Evolutionary conservation across 1,140 invertebrate genomes (phyloP).

Genomic region (Rhyacophila brunnea): DNA sequence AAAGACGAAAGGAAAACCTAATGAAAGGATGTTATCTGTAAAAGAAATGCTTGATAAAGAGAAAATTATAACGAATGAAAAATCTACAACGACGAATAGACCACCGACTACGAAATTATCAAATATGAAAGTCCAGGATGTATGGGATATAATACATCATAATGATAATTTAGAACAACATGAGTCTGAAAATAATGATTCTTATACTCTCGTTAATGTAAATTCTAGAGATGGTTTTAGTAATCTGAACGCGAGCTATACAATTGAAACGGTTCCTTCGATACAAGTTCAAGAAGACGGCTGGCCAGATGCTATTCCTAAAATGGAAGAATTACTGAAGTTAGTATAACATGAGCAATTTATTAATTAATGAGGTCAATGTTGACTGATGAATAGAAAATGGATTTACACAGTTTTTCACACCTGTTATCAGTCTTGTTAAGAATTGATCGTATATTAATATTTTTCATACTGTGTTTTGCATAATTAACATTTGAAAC

Average conservation of each 20-base stretch:
- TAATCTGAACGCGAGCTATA: neutral
- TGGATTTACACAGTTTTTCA: too few relatives aligned
- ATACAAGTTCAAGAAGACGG: constrained; percentile 4
- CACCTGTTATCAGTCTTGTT: too few relatives aligned
- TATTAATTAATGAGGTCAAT: too few relatives aligned
- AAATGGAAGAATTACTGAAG: neutral
- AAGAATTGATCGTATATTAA: too few relatives aligned
- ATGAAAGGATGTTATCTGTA: constrained; percentile 18
- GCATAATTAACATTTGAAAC: too few relatives aligned
- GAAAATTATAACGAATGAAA: constrained; percentile 1
- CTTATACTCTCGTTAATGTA: neutral
- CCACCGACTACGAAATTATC: neutral
- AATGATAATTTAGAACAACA: constrained; percentile 24
- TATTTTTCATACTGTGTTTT: too few relatives aligned
- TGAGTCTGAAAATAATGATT: neutral
- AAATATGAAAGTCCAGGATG: constrained; percentile 23
- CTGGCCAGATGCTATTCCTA: neutral
- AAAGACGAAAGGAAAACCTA: constrained; percentile 10
- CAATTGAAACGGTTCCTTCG: constrained; percentile 18
- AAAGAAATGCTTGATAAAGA: constrained; percentile 30
- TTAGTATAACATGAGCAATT: too few relatives aligned
- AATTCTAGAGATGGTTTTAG: neutral
- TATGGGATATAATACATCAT: constrained; percentile 32
- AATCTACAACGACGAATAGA: neutral
- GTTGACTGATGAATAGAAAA: too few relatives aligned